A percentile compares a stretch with the other conserved stretches of the same genome.
phyloP scores from a whole-genome alignment of 1,140 invertebrate genomes.

The Orussus abietinus region DNA sequence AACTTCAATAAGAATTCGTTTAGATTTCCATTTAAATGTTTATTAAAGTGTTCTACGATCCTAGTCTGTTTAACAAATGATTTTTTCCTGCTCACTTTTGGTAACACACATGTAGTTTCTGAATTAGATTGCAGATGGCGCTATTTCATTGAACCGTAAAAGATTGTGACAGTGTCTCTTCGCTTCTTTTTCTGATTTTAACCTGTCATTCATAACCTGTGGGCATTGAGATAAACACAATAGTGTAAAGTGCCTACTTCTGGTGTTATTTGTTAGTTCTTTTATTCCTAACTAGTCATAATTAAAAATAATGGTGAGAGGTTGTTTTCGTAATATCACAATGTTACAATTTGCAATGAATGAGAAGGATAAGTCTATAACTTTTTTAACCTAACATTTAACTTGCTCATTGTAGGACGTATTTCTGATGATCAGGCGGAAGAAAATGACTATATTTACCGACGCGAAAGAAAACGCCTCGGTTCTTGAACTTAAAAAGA shows the following conservation, averaged over 20 bases:
- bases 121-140: no score
- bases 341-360: background rate
- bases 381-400: slow-evolving; percentile 19
- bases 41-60: no score
- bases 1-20: no score
- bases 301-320: slow-evolving; percentile 7
- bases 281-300: background rate
- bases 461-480: slow-evolving; percentile 95
- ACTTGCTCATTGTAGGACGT: slow-evolving; percentile 71
- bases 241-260: background rate
- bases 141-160: no score
- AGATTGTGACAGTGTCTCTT: no score
- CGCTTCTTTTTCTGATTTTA: no score
- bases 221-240: slow-evolving; percentile 7
- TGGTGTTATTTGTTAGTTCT: no score
- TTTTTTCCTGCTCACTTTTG: no score
- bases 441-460: slow-evolving; percentile 96
- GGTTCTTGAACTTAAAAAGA: slow-evolving; percentile 91
- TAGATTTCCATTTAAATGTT: no score
- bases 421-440: slow-evolving; percentile 95
- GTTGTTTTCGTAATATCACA: background rate
- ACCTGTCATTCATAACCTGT: slow-evolving; percentile 5
- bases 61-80: no score
- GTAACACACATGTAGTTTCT: no score
- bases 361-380: slow-evolving; percentile 4